Percentiles rank a stretch among this genome's conserved stretches.
Evolutionary conservation across 2,888 invertebrate species (phyloP).

Genomic region (Eupithecia abbreviata): DNA sequence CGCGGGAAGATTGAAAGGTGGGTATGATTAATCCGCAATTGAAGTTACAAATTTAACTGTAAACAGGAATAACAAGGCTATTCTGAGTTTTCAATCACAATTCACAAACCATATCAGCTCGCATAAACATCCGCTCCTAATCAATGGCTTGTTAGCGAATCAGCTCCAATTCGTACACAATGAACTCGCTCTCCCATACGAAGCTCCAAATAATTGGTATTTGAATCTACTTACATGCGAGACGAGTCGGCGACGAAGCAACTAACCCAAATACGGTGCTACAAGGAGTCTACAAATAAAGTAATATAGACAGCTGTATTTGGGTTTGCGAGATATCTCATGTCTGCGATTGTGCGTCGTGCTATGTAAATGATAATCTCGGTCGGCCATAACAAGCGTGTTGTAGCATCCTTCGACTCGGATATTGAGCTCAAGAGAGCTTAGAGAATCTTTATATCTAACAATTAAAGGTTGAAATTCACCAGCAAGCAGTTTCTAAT

Average conservation of each 20-base stretch:
- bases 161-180: conserved; percentile 27
- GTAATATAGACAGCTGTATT: conserved; percentile 57
- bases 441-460: not conserved
- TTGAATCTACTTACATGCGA: conserved; percentile 40
- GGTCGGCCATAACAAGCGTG: conserved; percentile 22
- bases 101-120: conserved; percentile 17
- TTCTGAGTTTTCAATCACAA: conserved; percentile 20
- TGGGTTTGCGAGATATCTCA: conserved; percentile 47
- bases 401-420: conserved; percentile 5
- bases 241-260: conserved; percentile 31
- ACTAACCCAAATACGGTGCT: conserved; percentile 43
- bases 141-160: conserved; percentile 30
- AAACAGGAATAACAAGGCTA: conserved; percentile 14
- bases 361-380: conserved; percentile 39
- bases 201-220: conserved; percentile 41
- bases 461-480: not conserved
- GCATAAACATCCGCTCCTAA: conserved; percentile 29
- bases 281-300: conserved; percentile 55
- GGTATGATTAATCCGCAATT: not conserved
- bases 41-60: conserved; percentile 8
- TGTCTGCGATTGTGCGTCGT: conserved; percentile 31
- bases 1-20: not conserved
- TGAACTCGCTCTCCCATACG: conserved; percentile 25
- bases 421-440: not conserved
- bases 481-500: not conserved